Base-by-base conservation (phyloP, 2,888 invertebrate genomes). In the Vesta saturnalis region DNA sequence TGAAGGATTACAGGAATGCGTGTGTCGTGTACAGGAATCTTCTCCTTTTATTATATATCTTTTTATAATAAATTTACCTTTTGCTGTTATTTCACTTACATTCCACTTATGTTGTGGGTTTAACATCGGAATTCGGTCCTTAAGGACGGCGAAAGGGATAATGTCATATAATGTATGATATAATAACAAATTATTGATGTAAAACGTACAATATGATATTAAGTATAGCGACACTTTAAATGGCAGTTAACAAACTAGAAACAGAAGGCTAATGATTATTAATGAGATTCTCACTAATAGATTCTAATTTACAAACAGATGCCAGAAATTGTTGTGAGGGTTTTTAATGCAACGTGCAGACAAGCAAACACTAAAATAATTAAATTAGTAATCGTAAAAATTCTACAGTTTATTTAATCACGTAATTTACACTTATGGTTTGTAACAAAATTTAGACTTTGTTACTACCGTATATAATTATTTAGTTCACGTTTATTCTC, bases 1-100 rank as follows among this genome's bases (percentile, higher is more conserved):
- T 69, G 70, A 61, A 69, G 63, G 70, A 71, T 72, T 71, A 55
- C 71, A 70, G 72, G 74, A 73, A 74, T 74, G 73, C 71, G 73
- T 74, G 72, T 70, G 70, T 69, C 64, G 47, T 63, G 63, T 64
- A 64, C 64, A 67, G 60, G 68, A 68, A 65, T 65, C 61, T 52
- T 59, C 47, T 49, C 64, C 59, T 57, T 63, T 47, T 60, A 60
- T 47, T 52, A 56, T 60, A 55, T 52, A 47, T 67, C 60, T 47
- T 23, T 58, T 60, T 22, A 14, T 57, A 23, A 2, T 12, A 14
- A 15, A 55, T 14, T 55, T 21, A 15, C 15, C 3, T 49, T 55
- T 18, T 52, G 10, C 12, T 52, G 8, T 23, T 5, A 39, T 1
- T 39, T n/a, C 39, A 6, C 12, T 6, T 49, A 46, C 19, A 62